Percentiles rank a stretch among this genome's conserved stretches.
These are phyloP conservation scores for Leucophora obtusa DNA, from an alignment of 2,888 invertebrate species.

Conservation along the genomic window DNA sequence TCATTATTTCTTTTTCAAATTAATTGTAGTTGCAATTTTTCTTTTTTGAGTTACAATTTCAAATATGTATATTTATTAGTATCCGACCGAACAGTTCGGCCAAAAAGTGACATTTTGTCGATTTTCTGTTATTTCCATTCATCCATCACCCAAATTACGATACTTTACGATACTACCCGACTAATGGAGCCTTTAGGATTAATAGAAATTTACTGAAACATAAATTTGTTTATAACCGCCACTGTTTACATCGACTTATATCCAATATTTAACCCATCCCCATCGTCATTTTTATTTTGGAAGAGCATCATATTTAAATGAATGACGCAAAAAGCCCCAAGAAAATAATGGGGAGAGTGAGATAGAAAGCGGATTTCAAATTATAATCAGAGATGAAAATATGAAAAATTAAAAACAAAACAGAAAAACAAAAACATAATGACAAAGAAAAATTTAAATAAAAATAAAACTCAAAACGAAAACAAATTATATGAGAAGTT, in stretches of 20 bases:
- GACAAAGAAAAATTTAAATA: background rate
- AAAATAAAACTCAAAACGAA: conserved; percentile 18
- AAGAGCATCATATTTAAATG: conserved; percentile 7
- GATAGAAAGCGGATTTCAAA: conserved; percentile 29
- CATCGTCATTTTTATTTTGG: background rate
- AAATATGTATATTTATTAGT: too few relatives aligned
- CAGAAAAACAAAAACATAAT: background rate
- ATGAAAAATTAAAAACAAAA: conserved; percentile 16
- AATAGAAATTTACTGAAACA: too few relatives aligned
- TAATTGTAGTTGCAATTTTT: too few relatives aligned
- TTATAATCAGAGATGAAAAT: conserved; percentile 38
- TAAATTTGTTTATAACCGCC: background rate
- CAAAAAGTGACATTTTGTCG: too few relatives aligned
- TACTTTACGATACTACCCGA: too few relatives aligned
- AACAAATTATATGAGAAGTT: background rate
- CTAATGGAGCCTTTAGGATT: too few relatives aligned
- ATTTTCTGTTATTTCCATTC: too few relatives aligned
- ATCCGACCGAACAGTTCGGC: too few relatives aligned
- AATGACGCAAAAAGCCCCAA: background rate
- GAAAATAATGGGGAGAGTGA: conserved; percentile 12
- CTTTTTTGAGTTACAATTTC: too few relatives aligned
- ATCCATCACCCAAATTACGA: too few relatives aligned
- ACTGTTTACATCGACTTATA: background rate
- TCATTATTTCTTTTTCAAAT: too few relatives aligned
- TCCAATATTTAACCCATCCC: background rate